phyloP scores from a whole-genome alignment of 2,797 vertebrate species.

The Periophthalmus magnuspinnatus region DNA sequence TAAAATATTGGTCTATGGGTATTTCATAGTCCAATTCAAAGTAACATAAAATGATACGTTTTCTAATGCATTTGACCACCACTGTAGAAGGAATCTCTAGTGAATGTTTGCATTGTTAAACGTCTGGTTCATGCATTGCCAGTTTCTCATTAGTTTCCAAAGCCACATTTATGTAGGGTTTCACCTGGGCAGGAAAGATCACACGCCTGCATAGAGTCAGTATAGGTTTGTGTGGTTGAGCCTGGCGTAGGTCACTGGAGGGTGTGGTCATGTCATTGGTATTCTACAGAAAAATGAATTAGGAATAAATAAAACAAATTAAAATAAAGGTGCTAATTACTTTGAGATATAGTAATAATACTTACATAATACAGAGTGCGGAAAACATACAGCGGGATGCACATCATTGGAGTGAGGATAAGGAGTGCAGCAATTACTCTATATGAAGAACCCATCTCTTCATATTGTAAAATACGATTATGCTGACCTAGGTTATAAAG shows the following conservation, averaged over 20 bases:
- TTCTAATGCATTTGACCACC: not conserved
- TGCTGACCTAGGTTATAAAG: constrained; percentile 30
- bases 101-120: not conserved
- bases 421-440: constrained; percentile 39
- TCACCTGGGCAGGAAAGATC: constrained; percentile 40
- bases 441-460: not conserved
- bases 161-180: not conserved
- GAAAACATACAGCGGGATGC: constrained; percentile 68
- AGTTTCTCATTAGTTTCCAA: constrained; percentile 38
- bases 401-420: constrained; percentile 61
- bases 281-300: constrained; percentile 39
- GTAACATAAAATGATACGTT: not conserved
- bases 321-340: not conserved
- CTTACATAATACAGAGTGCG: constrained; percentile 60
- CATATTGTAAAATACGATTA: not conserved
- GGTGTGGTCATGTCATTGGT: constrained; percentile 32
- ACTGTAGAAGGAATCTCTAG: not conserved
- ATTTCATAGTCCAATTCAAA: not conserved
- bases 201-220: constrained; percentile 57
- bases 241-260: constrained; percentile 71
- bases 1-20: not conserved
- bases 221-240: constrained; percentile 60
- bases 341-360: not conserved
- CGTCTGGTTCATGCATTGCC: constrained; percentile 23
- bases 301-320: not conserved